A percentile compares a stretch with the other conserved stretches of the same genome.
These are phyloP conservation scores for Dicerorhinus sumatrensis DNA, from an alignment of 2,113 vertebrate species.

Conservation along the genomic window DNA sequence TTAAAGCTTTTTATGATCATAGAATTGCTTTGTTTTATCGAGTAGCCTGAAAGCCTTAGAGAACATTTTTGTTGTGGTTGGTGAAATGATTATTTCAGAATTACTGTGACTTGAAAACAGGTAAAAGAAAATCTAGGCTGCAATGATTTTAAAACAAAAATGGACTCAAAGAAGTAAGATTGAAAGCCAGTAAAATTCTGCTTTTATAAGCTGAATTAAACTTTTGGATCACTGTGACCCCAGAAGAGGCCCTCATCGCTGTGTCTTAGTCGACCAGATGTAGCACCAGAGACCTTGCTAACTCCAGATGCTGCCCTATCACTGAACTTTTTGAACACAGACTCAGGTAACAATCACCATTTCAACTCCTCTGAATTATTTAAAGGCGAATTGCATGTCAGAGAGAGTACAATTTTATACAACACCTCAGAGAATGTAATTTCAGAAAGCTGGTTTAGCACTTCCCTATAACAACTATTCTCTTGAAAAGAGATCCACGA, in stretches of 20 bases:
- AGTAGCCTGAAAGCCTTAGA: slow-evolving; percentile 78
- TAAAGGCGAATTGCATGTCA: slow-evolving; percentile 8
- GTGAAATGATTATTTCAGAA: slow-evolving; percentile 71
- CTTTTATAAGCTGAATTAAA: slow-evolving; percentile 25
- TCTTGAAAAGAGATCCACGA: not conserved
- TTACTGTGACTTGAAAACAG: slow-evolving; percentile 62
- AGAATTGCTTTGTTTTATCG: slow-evolving; percentile 82
- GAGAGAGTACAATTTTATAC: not conserved
- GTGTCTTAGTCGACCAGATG: slow-evolving; percentile 25
- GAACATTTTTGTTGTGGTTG: slow-evolving; percentile 63
- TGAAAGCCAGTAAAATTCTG: not conserved
- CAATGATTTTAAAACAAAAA: slow-evolving; percentile 8
- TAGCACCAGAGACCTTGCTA: not conserved
- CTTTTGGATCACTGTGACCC: not conserved
- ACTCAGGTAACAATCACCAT: not conserved
- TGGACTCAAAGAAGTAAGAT: not conserved
- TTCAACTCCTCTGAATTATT: not conserved
- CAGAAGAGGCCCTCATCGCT: not conserved
- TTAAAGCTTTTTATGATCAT: slow-evolving; percentile 80
- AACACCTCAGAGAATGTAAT: slow-evolving; percentile 8
- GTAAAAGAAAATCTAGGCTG: not conserved
- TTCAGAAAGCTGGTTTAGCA: slow-evolving; percentile 44
- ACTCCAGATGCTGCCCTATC: not conserved
- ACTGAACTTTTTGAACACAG: slow-evolving; percentile 69
- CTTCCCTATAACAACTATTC: slow-evolving; percentile 21